A percentile compares a stretch with the other conserved stretches of the same genome.
Evolutionary conservation across 2,888 invertebrate genomes (phyloP).

Genomic region (Clunio marinus): DNA sequence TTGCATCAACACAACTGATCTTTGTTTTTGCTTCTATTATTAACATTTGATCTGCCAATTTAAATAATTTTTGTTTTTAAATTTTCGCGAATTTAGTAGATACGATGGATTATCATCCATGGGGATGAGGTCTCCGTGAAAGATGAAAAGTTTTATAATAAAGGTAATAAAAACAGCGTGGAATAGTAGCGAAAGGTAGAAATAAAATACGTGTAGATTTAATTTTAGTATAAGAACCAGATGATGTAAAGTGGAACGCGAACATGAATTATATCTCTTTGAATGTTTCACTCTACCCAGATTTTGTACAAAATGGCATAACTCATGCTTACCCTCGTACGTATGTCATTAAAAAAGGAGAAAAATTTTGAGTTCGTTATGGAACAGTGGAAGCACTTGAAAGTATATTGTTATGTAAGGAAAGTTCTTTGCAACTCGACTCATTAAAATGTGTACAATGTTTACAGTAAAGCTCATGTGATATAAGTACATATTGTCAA

Average conservation of each 20-base stretch:
- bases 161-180: not conserved
- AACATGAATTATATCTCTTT: conserved; percentile 28
- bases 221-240: conserved; percentile 15
- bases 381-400: not conserved
- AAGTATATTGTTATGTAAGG: too few relatives aligned
- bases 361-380: not conserved
- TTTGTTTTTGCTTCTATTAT: too few relatives aligned
- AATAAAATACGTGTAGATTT: not conserved
- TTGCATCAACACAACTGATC: too few relatives aligned
- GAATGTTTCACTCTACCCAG: not conserved
- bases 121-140: too few relatives aligned
- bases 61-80: too few relatives aligned
- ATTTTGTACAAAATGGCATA: not conserved
- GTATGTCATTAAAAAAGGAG: not conserved
- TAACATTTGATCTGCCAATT: too few relatives aligned
- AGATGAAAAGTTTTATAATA: not conserved
- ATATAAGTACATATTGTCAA: too few relatives aligned
- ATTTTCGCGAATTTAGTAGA: too few relatives aligned
- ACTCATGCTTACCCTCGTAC: not conserved
- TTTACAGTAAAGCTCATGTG: too few relatives aligned
- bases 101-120: too few relatives aligned
- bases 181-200: not conserved
- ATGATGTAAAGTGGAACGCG: conserved; percentile 17
- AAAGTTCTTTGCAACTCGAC: too few relatives aligned
- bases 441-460: too few relatives aligned